Base-by-base conservation (phyloP, 2,888 invertebrate species). In the Brassicogethes aeneus region DNA sequence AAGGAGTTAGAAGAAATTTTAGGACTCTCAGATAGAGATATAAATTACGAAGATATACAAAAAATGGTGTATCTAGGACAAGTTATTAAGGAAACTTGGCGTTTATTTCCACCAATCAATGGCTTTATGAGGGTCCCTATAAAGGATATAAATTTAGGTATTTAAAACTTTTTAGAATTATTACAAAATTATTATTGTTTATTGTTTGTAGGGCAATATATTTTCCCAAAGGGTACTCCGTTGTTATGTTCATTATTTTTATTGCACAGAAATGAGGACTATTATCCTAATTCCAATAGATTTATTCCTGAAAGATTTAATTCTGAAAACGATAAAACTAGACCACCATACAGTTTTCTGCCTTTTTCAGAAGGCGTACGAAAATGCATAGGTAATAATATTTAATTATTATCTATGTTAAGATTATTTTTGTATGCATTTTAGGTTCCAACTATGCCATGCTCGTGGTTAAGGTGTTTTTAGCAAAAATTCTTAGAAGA, bases 351-450 rank as follows among this genome's bases (percentile, higher is more conserved):
- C 60, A 79, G 82, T 51, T 84, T 76, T 56, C 76, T 84, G 30
- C 84, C 84, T 0, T 84, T 84, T 70, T 82, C 81, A 35, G 83
- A 83, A 17, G 83, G 84, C 2, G 82, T 82, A 1, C 74, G 83
- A 48, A 82, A 82, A 48, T 84, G 83, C 60, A 82, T 83, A 15
- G 83, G 75, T 30, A 13, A 2, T 1, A 31, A 15, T n/a, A n/a
- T n/a, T n/a, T n/a, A n/a, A n/a, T n/a, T n/a, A n/a, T n/a, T n/a
- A n/a, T n/a, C n/a, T n/a, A n/a, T n/a, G n/a, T n/a, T n/a, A n/a
- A n/a, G n/a, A n/a, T n/a, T n/a, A n/a, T n/a, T n/a, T n/a, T n/a
- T n/a, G n/a, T n/a, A n/a, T n/a, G n/a, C n/a, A n/a, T n/a, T 58
- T 13, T 59, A 73, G 74, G 82, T 34, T 77, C 81, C 33, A 82